Base-by-base conservation (phyloP, 2,797 vertebrate genomes). In the Halcyon chelicuti region DNA sequence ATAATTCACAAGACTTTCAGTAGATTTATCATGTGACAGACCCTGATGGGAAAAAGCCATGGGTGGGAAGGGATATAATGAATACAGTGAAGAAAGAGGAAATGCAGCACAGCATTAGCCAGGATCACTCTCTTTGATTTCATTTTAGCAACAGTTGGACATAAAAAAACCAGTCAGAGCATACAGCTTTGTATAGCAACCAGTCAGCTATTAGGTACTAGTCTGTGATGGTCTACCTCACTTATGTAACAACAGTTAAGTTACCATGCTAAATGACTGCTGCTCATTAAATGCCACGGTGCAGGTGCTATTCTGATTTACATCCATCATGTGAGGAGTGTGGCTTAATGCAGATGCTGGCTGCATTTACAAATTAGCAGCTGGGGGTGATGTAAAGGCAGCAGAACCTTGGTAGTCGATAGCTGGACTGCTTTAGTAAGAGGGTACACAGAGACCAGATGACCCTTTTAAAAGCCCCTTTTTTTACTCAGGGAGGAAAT, bases 271-370 rank as follows among this genome's bases (percentile, higher is more conserved):
- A 95, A 95, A 89, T 78, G 86, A 86, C 85, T 75, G 26, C 63
- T 93, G 66, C 82, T 95, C 91, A 96, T 94, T 92, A 96, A 97
- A 97, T 90, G 96, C 67, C 72, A 88, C 37, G 25, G 51, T 46
- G 33, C 86, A 96, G 95, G 96, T 97, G 94, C 94, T 80, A 95
- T 96, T 97, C 97, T 95, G 93, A 88, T 73, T 83, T 94, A 44
- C 67, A 95, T 88, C 71, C 88, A 81, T 85, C 91, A 62, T 61
- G 58, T 67, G 72, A 93, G 82, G 94, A 95, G 61, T 7, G 7
- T 61, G 39, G 12, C 71, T 90, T 75, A 67, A 72, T 40, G 66
- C 40, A 84, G 26, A 49, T 62, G 52, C 23, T 37, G 37, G 60
- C 31, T 35, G 4, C 54, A 76, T 74, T 91, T 85, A 73, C 28